phyloP scores from a whole-genome alignment of 1,140 invertebrate species.

The Paraescarpia echinospica region DNA sequence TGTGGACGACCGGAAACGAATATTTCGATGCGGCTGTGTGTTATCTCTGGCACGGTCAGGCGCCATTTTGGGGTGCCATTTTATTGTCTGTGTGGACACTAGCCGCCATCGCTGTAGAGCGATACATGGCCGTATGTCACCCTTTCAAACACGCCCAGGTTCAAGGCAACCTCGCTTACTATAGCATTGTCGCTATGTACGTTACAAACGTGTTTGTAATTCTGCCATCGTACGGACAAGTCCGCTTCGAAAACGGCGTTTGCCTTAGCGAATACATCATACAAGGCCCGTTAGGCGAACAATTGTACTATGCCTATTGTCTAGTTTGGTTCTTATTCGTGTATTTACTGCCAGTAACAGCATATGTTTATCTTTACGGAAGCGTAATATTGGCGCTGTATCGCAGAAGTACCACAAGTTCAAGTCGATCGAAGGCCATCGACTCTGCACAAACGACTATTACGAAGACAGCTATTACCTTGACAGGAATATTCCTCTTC shows the following conservation, averaged over 20 bases:
- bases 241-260: neutral
- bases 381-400: neutral
- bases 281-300: neutral
- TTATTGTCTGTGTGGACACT: neutral
- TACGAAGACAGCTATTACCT: slow-evolving; percentile 18
- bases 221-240: neutral
- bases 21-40: slow-evolving; percentile 17
- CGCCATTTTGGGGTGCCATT: slow-evolving; percentile 8
- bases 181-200: neutral
- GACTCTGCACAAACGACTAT: neutral
- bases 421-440: neutral
- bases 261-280: slow-evolving; percentile 10
- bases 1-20: slow-evolving; percentile 5
- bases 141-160: slow-evolving; percentile 7
- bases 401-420: neutral
- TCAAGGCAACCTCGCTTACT: neutral
- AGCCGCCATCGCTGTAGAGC: neutral
- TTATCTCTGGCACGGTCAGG: slow-evolving; percentile 21
- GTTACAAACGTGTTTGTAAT: neutral
- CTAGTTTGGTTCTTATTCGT: neutral
- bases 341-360: neutral
- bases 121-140: slow-evolving; percentile 19
- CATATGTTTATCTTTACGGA: neutral
- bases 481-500: neutral
- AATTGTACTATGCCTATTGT: neutral